Evolutionary conservation across 2,797 vertebrate species (phyloP).

Genomic region (Cheirogaleus major): DNA sequence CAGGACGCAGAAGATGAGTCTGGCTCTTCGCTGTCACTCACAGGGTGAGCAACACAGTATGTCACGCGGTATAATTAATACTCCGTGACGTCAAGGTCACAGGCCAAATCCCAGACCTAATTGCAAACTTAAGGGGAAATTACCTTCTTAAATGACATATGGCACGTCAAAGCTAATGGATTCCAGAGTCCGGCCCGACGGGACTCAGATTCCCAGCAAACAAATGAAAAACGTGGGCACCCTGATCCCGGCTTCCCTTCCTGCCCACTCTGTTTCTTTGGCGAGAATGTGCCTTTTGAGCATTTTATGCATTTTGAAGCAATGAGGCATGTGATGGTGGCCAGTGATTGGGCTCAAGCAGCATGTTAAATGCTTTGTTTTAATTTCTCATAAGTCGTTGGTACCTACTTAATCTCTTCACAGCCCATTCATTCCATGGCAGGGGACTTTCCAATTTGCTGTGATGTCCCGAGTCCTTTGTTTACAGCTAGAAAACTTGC

Average conservation of each 20-base stretch:
- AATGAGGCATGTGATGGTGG: neutral
- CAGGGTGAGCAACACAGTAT: neutral
- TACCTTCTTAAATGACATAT: constrained; percentile 16
- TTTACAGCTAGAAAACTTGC: neutral
- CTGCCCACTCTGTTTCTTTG: neutral
- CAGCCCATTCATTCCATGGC: neutral
- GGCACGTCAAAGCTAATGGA: neutral
- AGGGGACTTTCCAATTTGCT: neutral
- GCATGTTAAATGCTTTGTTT: neutral
- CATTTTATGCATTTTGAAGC: neutral
- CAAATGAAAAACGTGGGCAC: neutral
- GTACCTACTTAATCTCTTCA: neutral
- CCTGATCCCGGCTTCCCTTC: neutral
- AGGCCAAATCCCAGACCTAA: constrained; percentile 34
- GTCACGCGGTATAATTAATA: neutral
- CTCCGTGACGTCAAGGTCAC: constrained; percentile 30
- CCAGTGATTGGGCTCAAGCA: neutral
- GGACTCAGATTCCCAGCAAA: neutral
- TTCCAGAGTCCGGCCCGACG: neutral
- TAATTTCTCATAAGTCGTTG: neutral
- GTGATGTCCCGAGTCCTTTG: neutral
- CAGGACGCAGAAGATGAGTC: neutral
- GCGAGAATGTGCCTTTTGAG: neutral
- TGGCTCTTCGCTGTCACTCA: neutral
- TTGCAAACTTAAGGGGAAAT: constrained; percentile 44